phyloP scores from a whole-genome alignment of 1,140 invertebrate genomes.

The Tetramorium parvispinum region DNA sequence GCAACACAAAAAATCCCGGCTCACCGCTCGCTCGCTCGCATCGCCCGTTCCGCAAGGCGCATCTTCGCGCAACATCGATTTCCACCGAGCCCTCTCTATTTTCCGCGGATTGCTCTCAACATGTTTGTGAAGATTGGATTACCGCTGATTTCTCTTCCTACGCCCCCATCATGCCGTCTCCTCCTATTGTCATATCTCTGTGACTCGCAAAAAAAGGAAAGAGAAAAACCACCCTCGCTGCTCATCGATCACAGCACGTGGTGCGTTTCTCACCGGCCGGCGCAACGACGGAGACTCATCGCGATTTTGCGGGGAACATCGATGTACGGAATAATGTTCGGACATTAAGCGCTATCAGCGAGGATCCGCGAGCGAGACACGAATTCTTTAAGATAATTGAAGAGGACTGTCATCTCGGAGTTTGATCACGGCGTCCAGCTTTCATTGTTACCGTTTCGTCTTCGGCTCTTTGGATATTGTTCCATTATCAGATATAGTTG shows the following conservation, averaged over 20 bases:
- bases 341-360: background rate
- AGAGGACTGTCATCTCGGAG: background rate
- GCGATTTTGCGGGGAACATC: background rate
- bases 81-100: conserved; percentile 37
- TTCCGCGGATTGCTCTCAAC: conserved; percentile 45
- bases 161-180: background rate
- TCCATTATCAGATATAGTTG: background rate
- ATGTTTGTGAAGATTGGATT: conserved; percentile 29
- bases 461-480: background rate
- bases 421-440: background rate
- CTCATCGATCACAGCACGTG: conserved; percentile 32
- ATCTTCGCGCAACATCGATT: conserved; percentile 49
- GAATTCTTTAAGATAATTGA: conserved; percentile 4
- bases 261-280: conserved; percentile 25
- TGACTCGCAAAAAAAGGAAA: conserved; percentile 14
- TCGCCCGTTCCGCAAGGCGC: conserved; percentile 3
- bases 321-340: background rate
- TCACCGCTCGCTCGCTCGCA: background rate
- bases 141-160: conserved; percentile 14
- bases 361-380: background rate
- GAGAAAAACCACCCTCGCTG: background rate
- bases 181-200: background rate
- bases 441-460: background rate
- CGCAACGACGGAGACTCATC: background rate
- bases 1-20: conserved; percentile 18